A percentile compares a stretch with the other conserved stretches of the same genome.
phyloP scores from a whole-genome alignment of 2,113 vertebrate genomes.

The Dryoscopus gambensis region DNA sequence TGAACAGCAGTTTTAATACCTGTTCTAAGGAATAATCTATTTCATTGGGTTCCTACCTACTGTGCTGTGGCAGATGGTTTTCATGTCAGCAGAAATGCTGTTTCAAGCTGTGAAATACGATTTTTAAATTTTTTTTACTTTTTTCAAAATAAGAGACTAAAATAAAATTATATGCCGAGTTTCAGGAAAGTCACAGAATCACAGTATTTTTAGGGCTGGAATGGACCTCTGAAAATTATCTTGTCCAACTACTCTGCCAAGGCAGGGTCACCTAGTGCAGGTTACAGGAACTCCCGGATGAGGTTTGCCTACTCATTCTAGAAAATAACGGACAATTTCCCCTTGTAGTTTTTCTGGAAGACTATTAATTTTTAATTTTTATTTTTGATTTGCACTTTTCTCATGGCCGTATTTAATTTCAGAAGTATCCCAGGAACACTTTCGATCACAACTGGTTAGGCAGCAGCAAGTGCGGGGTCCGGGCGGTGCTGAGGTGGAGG shows the following conservation, averaged over 20 bases:
- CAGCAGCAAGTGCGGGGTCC: neutral
- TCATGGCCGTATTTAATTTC: neutral
- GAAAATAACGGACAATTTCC: neutral
- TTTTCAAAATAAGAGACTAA: neutral
- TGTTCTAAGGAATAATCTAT: neutral
- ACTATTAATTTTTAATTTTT: neutral
- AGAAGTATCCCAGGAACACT: neutral
- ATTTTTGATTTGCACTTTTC: neutral
- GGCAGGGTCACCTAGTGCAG: neutral
- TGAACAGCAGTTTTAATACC: neutral
- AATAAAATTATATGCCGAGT: neutral
- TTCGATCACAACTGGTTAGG: neutral
- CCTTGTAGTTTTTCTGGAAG: neutral
- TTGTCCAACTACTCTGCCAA: neutral
- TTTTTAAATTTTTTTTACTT: neutral
- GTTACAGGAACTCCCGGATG: neutral
- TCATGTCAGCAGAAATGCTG: neutral
- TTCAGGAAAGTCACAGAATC: neutral
- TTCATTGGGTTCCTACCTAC: neutral
- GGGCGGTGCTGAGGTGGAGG: neutral
- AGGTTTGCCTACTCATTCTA: neutral
- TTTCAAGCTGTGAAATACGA: neutral
- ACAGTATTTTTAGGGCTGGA: neutral
- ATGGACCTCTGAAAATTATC: neutral
- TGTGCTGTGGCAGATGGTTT: neutral